Base-by-base conservation (phyloP, 2,113 vertebrate species). In the Tauraco erythrolophus region DNA sequence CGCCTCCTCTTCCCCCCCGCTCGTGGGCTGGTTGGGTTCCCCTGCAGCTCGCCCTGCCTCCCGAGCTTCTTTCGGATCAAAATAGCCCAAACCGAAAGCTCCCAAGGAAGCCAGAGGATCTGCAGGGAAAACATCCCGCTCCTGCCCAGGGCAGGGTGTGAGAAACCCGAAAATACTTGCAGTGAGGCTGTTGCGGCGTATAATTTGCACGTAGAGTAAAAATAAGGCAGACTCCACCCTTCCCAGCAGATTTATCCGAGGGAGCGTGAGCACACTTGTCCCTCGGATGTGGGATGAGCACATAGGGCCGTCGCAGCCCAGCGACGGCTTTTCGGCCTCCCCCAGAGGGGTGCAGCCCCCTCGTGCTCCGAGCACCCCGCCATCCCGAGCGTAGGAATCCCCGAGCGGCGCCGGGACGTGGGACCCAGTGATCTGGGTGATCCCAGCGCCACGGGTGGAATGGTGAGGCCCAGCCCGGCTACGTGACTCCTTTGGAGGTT, bases 181-280 rank as follows among this genome's bases (percentile, higher is more conserved):
- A 86, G 35, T 35, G 91, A 76, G 78, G 83, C 84, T 88, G 76
- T 45, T 57, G 87, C 91, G 91, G 79, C 70, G 53, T 96, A 70
- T 96, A 84, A 86, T 97, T 96, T 96, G 92, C 83, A 83, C 87
- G 80, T 76, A 54, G 86, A 80, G 61, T 84, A 89, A 94, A 96
- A 96, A 84, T 62, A 78, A 81, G 84, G 91, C 91, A 84, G 70
- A 72, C 94, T 91, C 97, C 95, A 95, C 96, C 92, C 95, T 84
- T 24, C 33, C 4, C 3, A 68, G 46, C 45, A 50, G 84, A 91
- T 88, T 78, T 64, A 58, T 78, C 80, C 61, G 41, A 72, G 81
- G 46, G 39, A 83, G 69, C 31, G 2, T 31, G 85, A 81, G 75
- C 56, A 43, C 60, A 4, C 60, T 94, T 46, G 84, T 75, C 81